Conservation (phyloP, 2,888 invertebrate species). For the Machimus atricapillus region DNA sequence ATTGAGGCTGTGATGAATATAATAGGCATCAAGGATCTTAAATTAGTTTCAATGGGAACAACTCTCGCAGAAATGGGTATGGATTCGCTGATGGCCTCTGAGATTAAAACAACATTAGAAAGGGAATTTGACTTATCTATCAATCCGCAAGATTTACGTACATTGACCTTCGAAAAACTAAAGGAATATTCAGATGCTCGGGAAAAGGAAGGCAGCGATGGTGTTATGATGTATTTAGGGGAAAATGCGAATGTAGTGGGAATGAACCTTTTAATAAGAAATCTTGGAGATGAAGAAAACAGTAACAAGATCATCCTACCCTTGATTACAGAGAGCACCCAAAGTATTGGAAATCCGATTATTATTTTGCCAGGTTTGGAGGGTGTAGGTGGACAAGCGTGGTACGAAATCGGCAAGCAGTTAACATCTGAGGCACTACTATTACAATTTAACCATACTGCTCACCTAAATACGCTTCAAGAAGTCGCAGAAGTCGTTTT, state of each 20-base stretch:
- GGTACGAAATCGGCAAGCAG: slow-evolving; percentile 56
- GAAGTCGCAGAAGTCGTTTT: slow-evolving; percentile 54
- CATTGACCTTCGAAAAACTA: slow-evolving; percentile 71
- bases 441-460: slow-evolving; percentile 56
- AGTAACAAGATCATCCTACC: slow-evolving; percentile 66
- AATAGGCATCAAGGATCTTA: slow-evolving; percentile 73
- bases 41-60: slow-evolving; percentile 73
- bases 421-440: slow-evolving; percentile 53
- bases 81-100: slow-evolving; percentile 97
- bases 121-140: slow-evolving; percentile 87
- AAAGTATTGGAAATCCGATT: slow-evolving; percentile 50
- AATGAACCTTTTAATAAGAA: slow-evolving; percentile 67
- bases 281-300: slow-evolving; percentile 69
- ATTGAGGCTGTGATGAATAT: slow-evolving; percentile 77
- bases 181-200: slow-evolving; percentile 56
- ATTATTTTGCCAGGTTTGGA: slow-evolving; percentile 73
- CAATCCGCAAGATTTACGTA: slow-evolving; percentile 84
- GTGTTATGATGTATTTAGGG: slow-evolving; percentile 56
- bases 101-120: slow-evolving; percentile 92
- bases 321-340: slow-evolving; percentile 64
- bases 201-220: slow-evolving; percentile 52
- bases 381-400: slow-evolving; percentile 66
- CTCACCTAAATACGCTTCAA: slow-evolving; percentile 51
- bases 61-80: slow-evolving; percentile 91
- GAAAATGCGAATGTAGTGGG: slow-evolving; percentile 59